A percentile compares a stretch with the other conserved stretches of the same genome.
Evolutionary conservation across 2,797 vertebrate species (phyloP).

Genomic region (Anniella stebbinsi): DNA sequence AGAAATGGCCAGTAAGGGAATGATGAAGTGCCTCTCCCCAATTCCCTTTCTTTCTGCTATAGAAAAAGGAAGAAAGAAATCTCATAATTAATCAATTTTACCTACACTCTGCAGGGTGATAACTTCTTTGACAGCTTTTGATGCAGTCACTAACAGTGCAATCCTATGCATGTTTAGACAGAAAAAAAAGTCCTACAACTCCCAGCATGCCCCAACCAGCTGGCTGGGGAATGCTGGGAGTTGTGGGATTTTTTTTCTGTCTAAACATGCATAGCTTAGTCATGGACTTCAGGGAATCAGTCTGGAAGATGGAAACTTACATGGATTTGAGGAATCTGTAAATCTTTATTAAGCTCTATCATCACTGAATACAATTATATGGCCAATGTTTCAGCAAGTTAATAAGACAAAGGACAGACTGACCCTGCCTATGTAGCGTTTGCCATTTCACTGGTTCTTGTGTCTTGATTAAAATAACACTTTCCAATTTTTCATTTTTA

Average conservation of each 20-base stretch:
- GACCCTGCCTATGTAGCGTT: background rate
- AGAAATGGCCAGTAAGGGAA: background rate
- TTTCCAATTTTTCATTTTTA: background rate
- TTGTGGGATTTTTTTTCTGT: too few relatives aligned
- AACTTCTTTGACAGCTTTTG: background rate
- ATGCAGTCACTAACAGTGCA: background rate
- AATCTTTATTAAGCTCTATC: background rate
- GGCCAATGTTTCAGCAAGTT: background rate
- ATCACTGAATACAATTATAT: background rate
- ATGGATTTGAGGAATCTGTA: background rate
- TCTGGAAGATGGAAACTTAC: background rate
- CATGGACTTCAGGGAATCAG: background rate
- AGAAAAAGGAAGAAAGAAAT: background rate
- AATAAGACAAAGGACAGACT: background rate
- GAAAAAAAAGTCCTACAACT: too few relatives aligned
- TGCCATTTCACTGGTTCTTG: background rate
- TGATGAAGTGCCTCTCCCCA: background rate
- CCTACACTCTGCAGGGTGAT: background rate
- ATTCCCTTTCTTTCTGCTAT: background rate
- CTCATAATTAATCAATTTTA: background rate
- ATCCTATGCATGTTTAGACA: too few relatives aligned
- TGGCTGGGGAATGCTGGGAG: too few relatives aligned
- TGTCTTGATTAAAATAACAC: too few relatives aligned
- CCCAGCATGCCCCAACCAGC: too few relatives aligned
- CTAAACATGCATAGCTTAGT: background rate